Base-by-base conservation (phyloP, 2,113 vertebrate genomes). In the Ranitomeya variabilis region DNA sequence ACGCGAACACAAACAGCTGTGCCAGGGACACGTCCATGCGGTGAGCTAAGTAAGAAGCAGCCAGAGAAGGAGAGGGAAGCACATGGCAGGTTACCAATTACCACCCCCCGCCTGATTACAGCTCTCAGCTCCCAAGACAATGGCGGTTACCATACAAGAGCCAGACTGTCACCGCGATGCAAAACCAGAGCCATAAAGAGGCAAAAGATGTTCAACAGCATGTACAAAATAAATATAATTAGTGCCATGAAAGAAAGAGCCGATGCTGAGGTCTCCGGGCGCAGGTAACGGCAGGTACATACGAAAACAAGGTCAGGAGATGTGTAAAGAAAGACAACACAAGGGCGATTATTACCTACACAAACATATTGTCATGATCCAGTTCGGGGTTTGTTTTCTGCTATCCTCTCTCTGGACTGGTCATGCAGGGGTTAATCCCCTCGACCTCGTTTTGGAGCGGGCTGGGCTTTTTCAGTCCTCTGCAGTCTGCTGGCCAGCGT, bases 41-140 rank as follows among this genome's bases (percentile, higher is more conserved):
- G 83, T 74, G 83, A 85, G 69, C 83, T 85, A 85, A 85, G 74
- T 85, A 85, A 59, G 83, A 85, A 85, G 51, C 55, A 21, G 54
- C 74, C 83, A 76, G 69, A 59, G 52, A 23, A 85, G 83, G 83
- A 73, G 64, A 69, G 54, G 45, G n/a, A 23, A 57, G 83, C 83
- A 60, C 83, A 59, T 74, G 69, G 69, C 83, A 85, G 51, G 64
- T 31, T 73, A 74, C 83, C 83, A 85, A 85, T 85, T 74, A 85
- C 83, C 83, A 74, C 67, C 83, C 69, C 59, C 21, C 69, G 67
- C 54, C 83, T 73, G 83, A 85, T 74, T 85, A 85, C 83, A 85
- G 54, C 69, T 73, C 52, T 71, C 19, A 10, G 83, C 52, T 73
- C 23, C 83, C 83, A 31, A 59, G 83, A 57, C 69, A 54, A 51